Percentiles rank a stretch among this genome's conserved stretches.
Evolutionary conservation across 2,113 vertebrate genomes (phyloP).

Genomic region (Rhinolophus sinicus): DNA sequence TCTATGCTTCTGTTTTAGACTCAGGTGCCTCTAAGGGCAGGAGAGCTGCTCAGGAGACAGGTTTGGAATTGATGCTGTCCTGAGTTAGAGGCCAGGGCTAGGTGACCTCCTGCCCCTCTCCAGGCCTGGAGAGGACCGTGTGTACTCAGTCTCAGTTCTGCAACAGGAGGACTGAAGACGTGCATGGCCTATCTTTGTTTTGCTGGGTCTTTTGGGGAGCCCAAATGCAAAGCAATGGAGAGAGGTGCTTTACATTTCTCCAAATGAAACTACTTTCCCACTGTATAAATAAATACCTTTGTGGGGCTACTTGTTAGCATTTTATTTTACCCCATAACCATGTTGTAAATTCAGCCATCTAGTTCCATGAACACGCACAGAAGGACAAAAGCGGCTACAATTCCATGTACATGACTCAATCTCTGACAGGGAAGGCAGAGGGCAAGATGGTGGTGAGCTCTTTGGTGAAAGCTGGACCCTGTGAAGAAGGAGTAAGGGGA

Average conservation of each 20-base stretch:
- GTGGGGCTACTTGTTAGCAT: background rate
- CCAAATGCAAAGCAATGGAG: background rate
- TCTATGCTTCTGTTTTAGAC: background rate
- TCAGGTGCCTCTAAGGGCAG: background rate
- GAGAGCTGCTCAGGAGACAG: background rate
- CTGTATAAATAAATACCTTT: background rate
- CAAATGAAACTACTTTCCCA: slow-evolving; percentile 26
- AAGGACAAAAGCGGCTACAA: background rate
- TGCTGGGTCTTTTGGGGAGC: slow-evolving; percentile 18
- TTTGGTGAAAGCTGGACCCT: background rate
- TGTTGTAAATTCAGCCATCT: background rate
- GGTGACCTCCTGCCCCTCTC: background rate
- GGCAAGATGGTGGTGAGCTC: background rate
- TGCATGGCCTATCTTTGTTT: background rate
- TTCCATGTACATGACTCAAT: background rate
- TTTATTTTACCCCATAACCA: background rate
- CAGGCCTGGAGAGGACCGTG: background rate
- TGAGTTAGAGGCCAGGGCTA: background rate
- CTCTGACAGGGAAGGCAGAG: background rate
- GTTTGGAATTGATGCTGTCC: background rate
- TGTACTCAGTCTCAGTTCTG: background rate
- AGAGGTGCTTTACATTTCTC: background rate
- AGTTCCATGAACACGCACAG: background rate
- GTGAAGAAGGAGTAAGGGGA: background rate
- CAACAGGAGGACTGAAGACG: background rate